These are phyloP conservation scores for Castor canadensis DNA, from an alignment of 2,113 vertebrate species.

Conservation along the genomic window DNA sequence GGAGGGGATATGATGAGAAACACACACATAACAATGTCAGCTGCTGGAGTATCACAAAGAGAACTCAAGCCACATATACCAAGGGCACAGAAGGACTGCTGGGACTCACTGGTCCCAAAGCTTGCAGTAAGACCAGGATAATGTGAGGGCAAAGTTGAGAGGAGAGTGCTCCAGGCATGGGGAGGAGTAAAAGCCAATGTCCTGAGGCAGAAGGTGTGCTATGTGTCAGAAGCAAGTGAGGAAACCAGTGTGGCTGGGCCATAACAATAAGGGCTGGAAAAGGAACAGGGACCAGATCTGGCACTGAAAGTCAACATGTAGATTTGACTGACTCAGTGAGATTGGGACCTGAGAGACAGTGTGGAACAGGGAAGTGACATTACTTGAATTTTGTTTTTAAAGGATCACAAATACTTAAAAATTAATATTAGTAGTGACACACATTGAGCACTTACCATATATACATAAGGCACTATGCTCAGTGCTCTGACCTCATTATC, in stretches of 20 bases:
- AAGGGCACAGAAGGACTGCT: background rate
- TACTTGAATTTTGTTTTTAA: background rate
- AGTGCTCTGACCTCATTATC: background rate
- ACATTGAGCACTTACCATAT: background rate
- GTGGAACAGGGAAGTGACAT: background rate
- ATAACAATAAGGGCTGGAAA: rapidly evolving
- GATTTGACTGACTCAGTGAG: background rate
- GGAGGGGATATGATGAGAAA: background rate
- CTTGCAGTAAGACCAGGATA: background rate
- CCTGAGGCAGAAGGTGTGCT: background rate
- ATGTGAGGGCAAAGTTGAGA: background rate
- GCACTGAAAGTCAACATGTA: background rate
- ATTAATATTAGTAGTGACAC: background rate
- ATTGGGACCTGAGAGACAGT: background rate
- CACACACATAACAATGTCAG: rapidly evolving
- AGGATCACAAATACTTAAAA: background rate
- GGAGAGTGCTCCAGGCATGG: background rate
- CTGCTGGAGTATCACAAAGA: background rate
- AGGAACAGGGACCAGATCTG: background rate
- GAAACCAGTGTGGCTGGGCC: background rate
- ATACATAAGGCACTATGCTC: background rate
- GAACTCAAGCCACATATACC: background rate
- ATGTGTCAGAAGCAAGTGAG: background rate
- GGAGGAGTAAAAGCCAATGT: background rate
- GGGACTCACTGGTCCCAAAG: background rate